These are phyloP conservation scores for Drosophila mulleri DNA, from an alignment of 2,888 invertebrate genomes.

Conservation along the genomic window DNA sequence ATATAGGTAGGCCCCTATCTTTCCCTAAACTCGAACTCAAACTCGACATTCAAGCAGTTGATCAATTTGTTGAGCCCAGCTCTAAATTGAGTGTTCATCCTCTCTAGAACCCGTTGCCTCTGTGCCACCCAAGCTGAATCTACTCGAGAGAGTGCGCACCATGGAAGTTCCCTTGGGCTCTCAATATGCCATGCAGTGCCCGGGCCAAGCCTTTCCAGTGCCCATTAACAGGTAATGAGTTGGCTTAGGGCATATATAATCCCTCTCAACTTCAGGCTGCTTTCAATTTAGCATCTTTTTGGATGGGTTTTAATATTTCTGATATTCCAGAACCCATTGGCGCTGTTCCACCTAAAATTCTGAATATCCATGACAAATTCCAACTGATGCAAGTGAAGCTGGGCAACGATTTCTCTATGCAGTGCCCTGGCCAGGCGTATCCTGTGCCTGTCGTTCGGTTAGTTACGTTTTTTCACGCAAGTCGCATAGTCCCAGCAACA, in stretches of 20 bases:
- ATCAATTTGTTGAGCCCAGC: not conserved
- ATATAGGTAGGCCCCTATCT: conserved; percentile 87
- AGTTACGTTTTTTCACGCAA: conserved; percentile 17
- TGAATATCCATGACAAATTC: conserved; percentile 86
- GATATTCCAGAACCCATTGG: conserved; percentile 80
- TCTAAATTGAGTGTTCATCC: not conserved
- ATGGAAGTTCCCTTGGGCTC: conserved; percentile 85
- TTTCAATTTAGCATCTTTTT: conserved; percentile 9
- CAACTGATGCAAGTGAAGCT: conserved; percentile 74
- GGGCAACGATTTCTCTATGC: conserved; percentile 87
- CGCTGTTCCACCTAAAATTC: conserved; percentile 87
- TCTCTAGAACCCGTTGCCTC: conserved; percentile 86
- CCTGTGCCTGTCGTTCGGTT: conserved; percentile 90
- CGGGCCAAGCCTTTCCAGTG: conserved; percentile 91
- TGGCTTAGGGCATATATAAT: not conserved
- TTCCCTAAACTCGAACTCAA: not conserved
- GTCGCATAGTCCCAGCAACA: conserved; percentile 15
- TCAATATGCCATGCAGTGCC: conserved; percentile 89
- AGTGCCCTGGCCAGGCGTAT: conserved; percentile 91
- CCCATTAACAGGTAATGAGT: conserved; percentile 87
- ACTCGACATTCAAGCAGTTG: conserved; percentile 70
- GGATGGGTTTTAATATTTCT: not conserved
- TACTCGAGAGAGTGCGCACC: conserved; percentile 88
- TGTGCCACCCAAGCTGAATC: conserved; percentile 88
- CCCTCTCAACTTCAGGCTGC: conserved; percentile 91